phyloP scores from a whole-genome alignment of 2,113 vertebrate genomes.

The Colossoma macropomum region DNA sequence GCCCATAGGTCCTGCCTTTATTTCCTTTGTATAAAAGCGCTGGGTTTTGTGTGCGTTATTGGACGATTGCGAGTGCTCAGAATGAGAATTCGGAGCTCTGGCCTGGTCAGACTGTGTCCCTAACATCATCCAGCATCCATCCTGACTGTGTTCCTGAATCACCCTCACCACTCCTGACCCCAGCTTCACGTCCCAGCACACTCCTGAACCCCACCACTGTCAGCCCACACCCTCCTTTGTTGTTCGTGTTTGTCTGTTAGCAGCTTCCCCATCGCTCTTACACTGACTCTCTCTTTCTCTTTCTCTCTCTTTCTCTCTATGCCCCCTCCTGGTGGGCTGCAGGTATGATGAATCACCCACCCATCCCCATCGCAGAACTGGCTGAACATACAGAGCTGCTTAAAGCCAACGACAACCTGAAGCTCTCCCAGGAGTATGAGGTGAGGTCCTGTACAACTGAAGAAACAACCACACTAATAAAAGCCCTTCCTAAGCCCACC shows the following conservation, averaged over 20 bases:
- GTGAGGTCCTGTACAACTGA: slow-evolving; percentile 64
- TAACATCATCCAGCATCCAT: slow-evolving; percentile 27
- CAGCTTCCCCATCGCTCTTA: background rate
- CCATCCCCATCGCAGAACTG: slow-evolving; percentile 92
- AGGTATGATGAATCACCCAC: slow-evolving; percentile 98
- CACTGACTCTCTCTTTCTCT: slow-evolving; percentile 33
- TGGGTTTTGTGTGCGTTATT: slow-evolving; percentile 2
- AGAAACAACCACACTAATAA: too few species aligned
- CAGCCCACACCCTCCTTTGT: background rate
- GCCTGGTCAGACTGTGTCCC: slow-evolving; percentile 57
- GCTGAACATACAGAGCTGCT: slow-evolving; percentile 95
- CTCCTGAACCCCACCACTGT: background rate
- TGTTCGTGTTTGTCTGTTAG: background rate
- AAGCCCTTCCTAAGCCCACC: too few species aligned
- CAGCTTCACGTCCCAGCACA: slow-evolving; percentile 22
- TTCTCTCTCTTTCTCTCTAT: background rate
- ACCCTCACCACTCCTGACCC: background rate
- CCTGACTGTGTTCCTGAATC: background rate
- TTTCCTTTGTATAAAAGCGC: slow-evolving; percentile 27
- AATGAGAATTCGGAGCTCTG: slow-evolving; percentile 69
- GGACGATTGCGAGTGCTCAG: background rate
- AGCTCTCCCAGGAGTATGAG: slow-evolving; percentile 98
- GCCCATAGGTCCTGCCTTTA: slow-evolving; percentile 42
- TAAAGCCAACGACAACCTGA: slow-evolving; percentile 98
- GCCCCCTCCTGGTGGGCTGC: slow-evolving; percentile 50